Conservation (phyloP, 2,113 vertebrate genomes). For the Larimichthys crocea region DNA sequence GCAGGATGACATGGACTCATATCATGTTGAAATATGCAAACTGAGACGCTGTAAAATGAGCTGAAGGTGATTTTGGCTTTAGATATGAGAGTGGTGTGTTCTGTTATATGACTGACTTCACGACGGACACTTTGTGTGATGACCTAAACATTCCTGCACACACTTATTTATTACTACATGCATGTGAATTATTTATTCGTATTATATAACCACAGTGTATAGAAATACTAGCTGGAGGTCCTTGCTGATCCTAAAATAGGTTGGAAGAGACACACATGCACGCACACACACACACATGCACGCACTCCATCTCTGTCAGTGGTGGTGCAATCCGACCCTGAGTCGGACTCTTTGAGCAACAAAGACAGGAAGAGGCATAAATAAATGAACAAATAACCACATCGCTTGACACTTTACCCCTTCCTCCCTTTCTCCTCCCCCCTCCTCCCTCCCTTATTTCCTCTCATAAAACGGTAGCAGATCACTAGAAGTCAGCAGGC, state of each 20-base stretch:
- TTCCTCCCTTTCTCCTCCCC: constrained; percentile 8
- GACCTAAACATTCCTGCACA: background rate
- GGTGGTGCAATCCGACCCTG: constrained; percentile 58
- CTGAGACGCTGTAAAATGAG: background rate
- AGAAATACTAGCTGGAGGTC: background rate
- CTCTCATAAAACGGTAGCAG: background rate
- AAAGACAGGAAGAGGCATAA: constrained; percentile 84
- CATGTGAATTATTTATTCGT: background rate
- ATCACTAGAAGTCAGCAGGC: background rate
- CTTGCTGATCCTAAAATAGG: constrained; percentile 25
- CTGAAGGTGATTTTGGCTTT: background rate
- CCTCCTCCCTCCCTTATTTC: constrained; percentile 19
- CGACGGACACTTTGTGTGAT: background rate
- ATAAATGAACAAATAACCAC: constrained; percentile 81
- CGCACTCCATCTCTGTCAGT: background rate
- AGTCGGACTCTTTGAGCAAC: constrained; percentile 56
- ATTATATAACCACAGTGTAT: background rate
- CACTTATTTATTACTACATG: background rate
- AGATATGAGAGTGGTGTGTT: background rate
- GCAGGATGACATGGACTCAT: constrained; percentile 9
- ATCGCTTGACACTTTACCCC: constrained; percentile 42
- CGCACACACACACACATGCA: background rate
- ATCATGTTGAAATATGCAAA: constrained; percentile 20
- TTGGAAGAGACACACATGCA: background rate
- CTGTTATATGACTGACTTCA: background rate